Evolutionary conservation across 2,888 invertebrate species (phyloP), one percentile per base, ranked within the genome.

Genomic region (Rhingia campestris): DNA sequence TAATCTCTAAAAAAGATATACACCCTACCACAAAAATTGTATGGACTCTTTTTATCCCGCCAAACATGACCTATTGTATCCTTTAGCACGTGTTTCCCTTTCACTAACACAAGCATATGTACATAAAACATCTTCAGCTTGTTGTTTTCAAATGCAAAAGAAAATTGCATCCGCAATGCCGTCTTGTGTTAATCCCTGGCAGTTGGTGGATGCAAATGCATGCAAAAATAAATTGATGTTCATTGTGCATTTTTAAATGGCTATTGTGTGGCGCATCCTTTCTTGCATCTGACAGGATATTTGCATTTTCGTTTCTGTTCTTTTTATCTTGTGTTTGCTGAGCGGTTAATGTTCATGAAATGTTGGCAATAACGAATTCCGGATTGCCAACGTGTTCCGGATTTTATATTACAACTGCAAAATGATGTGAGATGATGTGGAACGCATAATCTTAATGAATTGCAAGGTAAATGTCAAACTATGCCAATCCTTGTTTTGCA

Each of bases 231-330:
- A 74, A 59, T 72, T 61, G 37, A 72, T 58, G 12, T 63, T 63
- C 56, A 70, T 61, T 64, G 49, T 76, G 32, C 49, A n/a, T 54
- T 22, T 41, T 35, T n/a, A 59, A 39, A 39, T 47, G 35, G 30
- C 45, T n/a, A 59, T 37, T 7, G 64, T 6, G 22, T 12, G 22
- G 66, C 58, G 35, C 12, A 72, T 74, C 81, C 64, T 53, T 81
- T 81, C 37, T 63, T 51, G 33, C 74, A 75, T 81, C 63, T 81
- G 80, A 75, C 69, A 69, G 63, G 69, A 74, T 81, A 69, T 81
- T 74, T 81, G 80, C 80, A 81, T 81, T 69, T 69, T 14, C 22
- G 39, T 56, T 56, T 73, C 58, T 37, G 37, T 59, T 7, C 14
- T 43, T 41, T 58, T 54, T 37, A 35, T 10, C 67, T 22, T 35